phyloP scores from a whole-genome alignment of 1,140 invertebrate genomes.

The Sitophilus oryzae region DNA sequence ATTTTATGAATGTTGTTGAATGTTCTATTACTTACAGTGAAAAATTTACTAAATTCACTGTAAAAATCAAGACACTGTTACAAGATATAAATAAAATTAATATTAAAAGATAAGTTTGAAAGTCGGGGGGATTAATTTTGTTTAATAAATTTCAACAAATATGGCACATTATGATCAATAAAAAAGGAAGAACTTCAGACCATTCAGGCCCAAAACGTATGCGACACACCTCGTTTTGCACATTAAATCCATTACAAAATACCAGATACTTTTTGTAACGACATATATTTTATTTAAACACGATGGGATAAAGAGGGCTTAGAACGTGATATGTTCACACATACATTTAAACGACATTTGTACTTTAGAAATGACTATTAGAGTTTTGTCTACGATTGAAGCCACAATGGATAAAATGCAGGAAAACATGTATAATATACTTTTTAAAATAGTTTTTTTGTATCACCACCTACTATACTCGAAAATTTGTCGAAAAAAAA shows the following conservation, averaged over 20 bases:
- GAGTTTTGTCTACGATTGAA: conserved; percentile 28
- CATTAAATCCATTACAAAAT: conserved; percentile 15
- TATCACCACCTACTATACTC: conserved; percentile 9
- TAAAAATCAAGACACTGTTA: too few species aligned
- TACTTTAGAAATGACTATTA: conserved; percentile 42
- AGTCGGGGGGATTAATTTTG: too few species aligned
- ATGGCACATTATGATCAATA: too few species aligned
- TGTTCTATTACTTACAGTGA: too few species aligned
- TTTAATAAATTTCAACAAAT: too few species aligned
- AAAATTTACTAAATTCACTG: too few species aligned
- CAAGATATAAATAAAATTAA: too few species aligned
- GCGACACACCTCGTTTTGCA: conserved; percentile 2
- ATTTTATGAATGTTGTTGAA: too few species aligned
- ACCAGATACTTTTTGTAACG: conserved; percentile 13
- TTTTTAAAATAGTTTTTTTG: conserved; percentile 3
- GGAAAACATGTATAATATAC: conserved; percentile 15
- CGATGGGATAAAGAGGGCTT: conserved; percentile 29
- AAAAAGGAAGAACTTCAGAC: too few species aligned
- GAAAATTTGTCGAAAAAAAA: conserved; percentile 16
- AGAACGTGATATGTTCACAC: conserved; percentile 42
- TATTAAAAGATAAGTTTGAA: too few species aligned
- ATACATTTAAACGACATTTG: conserved; percentile 39
- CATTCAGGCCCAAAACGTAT: conserved; percentile 4
- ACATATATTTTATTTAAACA: conserved; percentile 21
- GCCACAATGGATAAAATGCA: conserved; percentile 28